phyloP scores from a whole-genome alignment of 2,113 vertebrate species.

The Phainopepla nitens region DNA sequence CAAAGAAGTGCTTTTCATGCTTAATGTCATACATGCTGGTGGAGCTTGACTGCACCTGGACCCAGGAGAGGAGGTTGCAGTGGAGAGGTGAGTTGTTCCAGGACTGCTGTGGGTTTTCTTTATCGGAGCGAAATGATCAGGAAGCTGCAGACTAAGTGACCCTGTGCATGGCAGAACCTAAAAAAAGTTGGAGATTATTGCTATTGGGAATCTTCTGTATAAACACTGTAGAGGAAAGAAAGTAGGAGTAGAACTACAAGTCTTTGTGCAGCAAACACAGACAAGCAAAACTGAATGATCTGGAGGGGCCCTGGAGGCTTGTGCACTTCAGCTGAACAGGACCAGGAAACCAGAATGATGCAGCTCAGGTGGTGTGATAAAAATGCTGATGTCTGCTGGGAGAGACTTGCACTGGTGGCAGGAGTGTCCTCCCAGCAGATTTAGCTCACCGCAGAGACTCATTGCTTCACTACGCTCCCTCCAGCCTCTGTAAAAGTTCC shows the following conservation, averaged over 20 bases:
- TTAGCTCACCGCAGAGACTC: accelerated
- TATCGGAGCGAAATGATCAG: neutral
- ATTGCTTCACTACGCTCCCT: neutral
- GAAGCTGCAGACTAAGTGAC: neutral
- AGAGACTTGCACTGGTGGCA: accelerated
- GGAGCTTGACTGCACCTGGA: neutral
- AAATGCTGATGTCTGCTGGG: neutral
- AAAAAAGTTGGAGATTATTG: neutral
- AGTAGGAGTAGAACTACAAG: neutral
- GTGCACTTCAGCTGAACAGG: neutral
- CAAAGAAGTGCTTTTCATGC: neutral
- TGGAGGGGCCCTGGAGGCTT: accelerated
- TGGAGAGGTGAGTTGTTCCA: neutral
- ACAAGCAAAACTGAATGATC: neutral
- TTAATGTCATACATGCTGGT: accelerated
- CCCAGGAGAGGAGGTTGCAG: neutral
- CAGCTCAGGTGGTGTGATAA: neutral
- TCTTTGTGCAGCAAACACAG: neutral
- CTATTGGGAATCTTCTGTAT: neutral
- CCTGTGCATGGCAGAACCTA: neutral
- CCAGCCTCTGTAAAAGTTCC: neutral
- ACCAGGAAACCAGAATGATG: neutral
- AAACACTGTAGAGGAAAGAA: neutral
- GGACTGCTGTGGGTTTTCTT: neutral
- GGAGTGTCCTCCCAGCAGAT: neutral